Evolutionary conservation across 2,797 vertebrate genomes (phyloP).

Genomic region (Potorous gilbertii): DNA sequence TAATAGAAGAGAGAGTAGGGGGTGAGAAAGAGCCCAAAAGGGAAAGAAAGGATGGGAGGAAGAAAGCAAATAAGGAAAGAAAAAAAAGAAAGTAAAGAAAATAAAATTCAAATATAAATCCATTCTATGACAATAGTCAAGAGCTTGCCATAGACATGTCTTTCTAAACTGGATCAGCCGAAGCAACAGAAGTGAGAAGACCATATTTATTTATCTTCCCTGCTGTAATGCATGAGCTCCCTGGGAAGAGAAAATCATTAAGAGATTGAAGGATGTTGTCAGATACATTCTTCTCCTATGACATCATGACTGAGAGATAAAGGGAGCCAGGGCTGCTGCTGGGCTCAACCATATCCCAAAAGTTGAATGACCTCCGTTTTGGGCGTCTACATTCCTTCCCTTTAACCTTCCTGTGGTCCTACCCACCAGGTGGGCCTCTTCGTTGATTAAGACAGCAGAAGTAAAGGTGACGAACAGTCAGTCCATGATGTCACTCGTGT

Average conservation of each 20-base stretch:
- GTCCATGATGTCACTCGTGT: accelerated
- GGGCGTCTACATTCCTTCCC: conserved; percentile 43
- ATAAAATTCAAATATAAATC: too few relatives aligned
- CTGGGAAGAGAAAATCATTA: conserved; percentile 51
- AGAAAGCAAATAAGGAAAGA: neutral
- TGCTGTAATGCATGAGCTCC: conserved; percentile 10
- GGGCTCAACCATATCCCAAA: conserved; percentile 68
- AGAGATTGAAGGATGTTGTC: conserved; percentile 57
- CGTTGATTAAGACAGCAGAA: conserved; percentile 36
- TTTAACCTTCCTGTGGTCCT: conserved; percentile 56
- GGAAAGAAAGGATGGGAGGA: too few relatives aligned
- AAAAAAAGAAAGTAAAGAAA: neutral
- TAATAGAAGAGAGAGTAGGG: too few relatives aligned
- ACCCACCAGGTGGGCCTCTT: conserved; percentile 60
- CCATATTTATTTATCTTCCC: conserved; percentile 28
- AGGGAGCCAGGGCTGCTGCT: conserved; percentile 64
- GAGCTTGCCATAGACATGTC: too few relatives aligned
- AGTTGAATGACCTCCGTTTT: conserved; percentile 57
- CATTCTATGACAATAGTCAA: too few relatives aligned
- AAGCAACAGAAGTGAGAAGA: neutral
- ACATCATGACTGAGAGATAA: conserved; percentile 30
- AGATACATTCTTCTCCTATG: conserved; percentile 60
- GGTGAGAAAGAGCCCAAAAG: too few relatives aligned
- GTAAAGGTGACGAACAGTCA: conserved; percentile 22
- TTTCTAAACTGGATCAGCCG: neutral